Evolutionary conservation across 2,888 invertebrate species (phyloP).

Genomic region (Vannuccia rotundouncinata): DNA sequence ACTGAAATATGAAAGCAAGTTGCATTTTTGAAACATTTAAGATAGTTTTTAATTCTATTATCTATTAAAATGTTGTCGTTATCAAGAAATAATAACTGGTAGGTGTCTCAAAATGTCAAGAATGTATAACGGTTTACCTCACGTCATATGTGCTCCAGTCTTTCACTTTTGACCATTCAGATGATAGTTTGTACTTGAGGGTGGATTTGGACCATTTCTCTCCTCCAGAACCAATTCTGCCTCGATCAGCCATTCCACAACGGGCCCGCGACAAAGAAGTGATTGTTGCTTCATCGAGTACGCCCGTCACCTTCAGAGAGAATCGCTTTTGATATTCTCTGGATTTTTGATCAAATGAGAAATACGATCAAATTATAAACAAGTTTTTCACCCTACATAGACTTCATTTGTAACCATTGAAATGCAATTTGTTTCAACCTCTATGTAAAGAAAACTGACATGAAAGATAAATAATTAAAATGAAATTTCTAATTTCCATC

Average conservation of each 20-base stretch:
- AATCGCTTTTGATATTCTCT: not conserved
- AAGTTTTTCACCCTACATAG: too few relatives aligned
- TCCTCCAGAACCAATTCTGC: not conserved
- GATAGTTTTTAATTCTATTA: not conserved
- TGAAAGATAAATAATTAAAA: too few relatives aligned
- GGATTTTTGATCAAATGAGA: too few relatives aligned
- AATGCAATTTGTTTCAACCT: too few relatives aligned
- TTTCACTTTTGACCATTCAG: not conserved
- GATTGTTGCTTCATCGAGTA: constrained; percentile 16
- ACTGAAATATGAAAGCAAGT: not conserved
- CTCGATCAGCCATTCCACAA: constrained; percentile 6
- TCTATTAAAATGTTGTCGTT: too few relatives aligned
- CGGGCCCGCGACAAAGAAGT: not conserved
- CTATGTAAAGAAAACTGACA: too few relatives aligned
- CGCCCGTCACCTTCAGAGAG: not conserved
- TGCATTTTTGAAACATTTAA: not conserved
- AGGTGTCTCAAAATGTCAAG: too few relatives aligned
- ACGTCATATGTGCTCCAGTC: not conserved
- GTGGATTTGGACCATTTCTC: not conserved
- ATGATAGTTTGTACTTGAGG: not conserved
- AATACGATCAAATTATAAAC: too few relatives aligned
- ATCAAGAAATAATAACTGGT: too few relatives aligned
- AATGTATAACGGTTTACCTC: too few relatives aligned
- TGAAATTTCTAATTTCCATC: too few relatives aligned
- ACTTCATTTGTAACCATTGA: too few relatives aligned